A percentile compares a stretch with the other conserved stretches of the same genome.
Conservation (phyloP, 37 sponge, comb jelly and placozoan genomes). For the Crambe crambe region DNA sequence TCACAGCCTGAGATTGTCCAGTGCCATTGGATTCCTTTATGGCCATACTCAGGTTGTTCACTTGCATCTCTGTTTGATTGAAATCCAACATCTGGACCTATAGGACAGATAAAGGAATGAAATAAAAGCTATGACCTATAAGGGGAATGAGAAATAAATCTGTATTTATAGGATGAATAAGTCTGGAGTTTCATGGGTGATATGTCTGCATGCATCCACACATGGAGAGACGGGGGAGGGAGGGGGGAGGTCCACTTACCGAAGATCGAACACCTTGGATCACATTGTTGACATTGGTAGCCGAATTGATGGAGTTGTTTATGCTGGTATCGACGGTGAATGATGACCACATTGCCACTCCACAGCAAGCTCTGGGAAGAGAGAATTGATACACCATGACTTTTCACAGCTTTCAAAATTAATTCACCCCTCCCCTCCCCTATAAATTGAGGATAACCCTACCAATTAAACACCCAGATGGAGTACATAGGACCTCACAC, state of each 20-base stretch:
- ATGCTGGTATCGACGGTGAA: constrained; percentile 10
- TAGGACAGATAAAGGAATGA: neutral
- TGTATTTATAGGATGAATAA: too few species aligned
- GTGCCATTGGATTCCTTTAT: neutral
- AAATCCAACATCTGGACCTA: neutral
- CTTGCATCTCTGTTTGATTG: neutral
- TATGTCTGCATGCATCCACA: too few species aligned
- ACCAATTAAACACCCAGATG: too few species aligned
- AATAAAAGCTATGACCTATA: too few species aligned
- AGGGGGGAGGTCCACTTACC: constrained; percentile 13
- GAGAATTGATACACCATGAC: too few species aligned
- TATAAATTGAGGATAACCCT: too few species aligned
- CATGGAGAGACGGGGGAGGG: neutral
- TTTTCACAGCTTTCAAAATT: too few species aligned
- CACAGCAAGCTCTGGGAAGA: constrained; percentile 16
- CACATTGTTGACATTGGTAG: neutral
- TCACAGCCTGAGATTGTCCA: neutral
- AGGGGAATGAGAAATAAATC: too few species aligned
- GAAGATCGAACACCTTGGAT: neutral
- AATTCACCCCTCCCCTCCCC: too few species aligned
- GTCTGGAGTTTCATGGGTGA: too few species aligned
- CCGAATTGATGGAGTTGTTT: neutral
- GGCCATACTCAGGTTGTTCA: neutral
- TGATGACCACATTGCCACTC: constrained; percentile 43
- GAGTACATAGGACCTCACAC: too few species aligned